Evolutionary conservation across 2,113 vertebrate species (phyloP), one percentile per base, ranked within the genome.

Genomic region (Megaleporinus macrocephalus): DNA sequence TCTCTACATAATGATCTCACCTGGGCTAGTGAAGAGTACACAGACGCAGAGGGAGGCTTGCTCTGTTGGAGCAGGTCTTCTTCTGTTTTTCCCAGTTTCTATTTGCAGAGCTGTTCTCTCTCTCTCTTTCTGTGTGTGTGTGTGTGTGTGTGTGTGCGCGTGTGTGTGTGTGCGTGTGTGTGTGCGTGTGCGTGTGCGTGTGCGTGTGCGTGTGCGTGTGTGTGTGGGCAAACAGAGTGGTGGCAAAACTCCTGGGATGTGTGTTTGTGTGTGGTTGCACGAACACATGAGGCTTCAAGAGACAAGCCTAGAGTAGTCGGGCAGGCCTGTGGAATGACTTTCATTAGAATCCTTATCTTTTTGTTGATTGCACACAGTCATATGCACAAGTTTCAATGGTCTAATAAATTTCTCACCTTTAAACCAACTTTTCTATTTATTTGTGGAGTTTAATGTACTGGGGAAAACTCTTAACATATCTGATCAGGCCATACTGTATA

Each of bases 1-100:
- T 82, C 80, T 82, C 73, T 76, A 47, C 68, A 76, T 82, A 82
- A 82, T 82, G 80, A 82, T 82, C 80, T 82, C 80, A 82, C 73
- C 70, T 61, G 73, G 80, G 72, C 76, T 57, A 12, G 12, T 2
- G 57, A 61, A 61, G 57, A 61, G 22, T 10, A 81, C 66, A 74
- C 41, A 78, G 30, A 59, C 30, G 36, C 33, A n/a, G 6, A 59
- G 80, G 80, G 63, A 82, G 53, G 55, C 57, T 55, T 62, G 15
- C 51, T 72, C 80, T 82, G 76, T 82, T 82, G 24, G 59, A 76
- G 55, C 74, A 63, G 53, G 30, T 73, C 55, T 79, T 72, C 55
- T 79, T 61, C 71, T 78, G 29, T 69, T 73, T 69, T 55, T 76
- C 77, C 63, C 73, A 68, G 69, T 82, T 74, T 74, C 41, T 83